Evolutionary conservation across 2,797 vertebrate genomes (phyloP), one percentile per base, ranked within the genome.

Genomic region (Lates japonicus): DNA sequence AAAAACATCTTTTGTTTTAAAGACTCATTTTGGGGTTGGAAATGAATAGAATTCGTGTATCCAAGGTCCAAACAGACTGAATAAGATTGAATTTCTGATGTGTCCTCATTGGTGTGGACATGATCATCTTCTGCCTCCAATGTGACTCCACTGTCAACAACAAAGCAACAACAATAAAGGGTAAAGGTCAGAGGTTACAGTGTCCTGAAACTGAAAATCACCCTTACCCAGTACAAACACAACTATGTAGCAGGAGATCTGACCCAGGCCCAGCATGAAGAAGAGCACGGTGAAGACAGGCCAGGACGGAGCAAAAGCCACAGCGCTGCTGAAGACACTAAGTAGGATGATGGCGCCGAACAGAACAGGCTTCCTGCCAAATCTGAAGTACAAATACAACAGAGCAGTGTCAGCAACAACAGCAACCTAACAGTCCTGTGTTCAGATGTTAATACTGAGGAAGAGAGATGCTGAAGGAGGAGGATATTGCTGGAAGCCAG

Each of bases 331-430:
- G 81, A 84, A 92, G 74, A 91, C 0, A 16, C 79, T 83, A 1
- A 90, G 37, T 0, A 65, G 0, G 22, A 41, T 0, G 1, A 82
- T 75, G 49, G 63, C 8, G 3, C 74, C 51, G 0, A 93, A 91
- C 49, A 93, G 39, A 12, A 85, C 84, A 0, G 87, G 90, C 67
- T 92, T 93, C 85, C 91, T 89, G 58, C 91, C 92, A 69, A 91
- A 82, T 62, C 91, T 92, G 70, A 51, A 37, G 46, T 1, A 69
- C 10, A 72, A 52, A 81, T 7, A 65, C 25, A 59, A 69, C 13
- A 73, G 13, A 64, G 57, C 2, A 17, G 4, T 14, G 31, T 74
- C n/a, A 72, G 39, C 0, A 3, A 35, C 16, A 54, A 46, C 25
- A 39, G 17, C 8, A 74, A 10, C 41, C 49, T 2, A 16, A 69